Evolutionary conservation across 2,113 vertebrate species (phyloP), one percentile per base, ranked within the genome.

Genomic region (Echinops telfairi): DNA sequence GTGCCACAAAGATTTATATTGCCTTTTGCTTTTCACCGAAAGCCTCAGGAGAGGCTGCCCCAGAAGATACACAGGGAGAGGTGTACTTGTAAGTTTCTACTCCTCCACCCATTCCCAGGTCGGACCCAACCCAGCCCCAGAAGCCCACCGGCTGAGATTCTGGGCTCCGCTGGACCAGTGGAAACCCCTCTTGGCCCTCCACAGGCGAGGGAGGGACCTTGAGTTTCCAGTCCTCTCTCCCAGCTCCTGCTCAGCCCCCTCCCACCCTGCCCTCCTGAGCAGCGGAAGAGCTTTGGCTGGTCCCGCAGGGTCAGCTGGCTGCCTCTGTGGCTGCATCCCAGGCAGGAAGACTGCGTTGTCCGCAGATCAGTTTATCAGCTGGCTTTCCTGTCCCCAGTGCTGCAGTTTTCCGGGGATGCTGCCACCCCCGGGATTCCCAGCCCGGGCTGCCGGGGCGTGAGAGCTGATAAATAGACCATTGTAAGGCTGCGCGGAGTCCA

Each of bases 381-480:
- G 97, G 97, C 97, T 98, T 98, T 97, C 98, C 98, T 97, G 97
- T 95, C 98, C 97, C 97, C 82, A 98, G 97, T 96, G 95, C 94
- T 87, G 95, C 89, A 70, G 71, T 96, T 97, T 98, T 98, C 98
- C 98, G 96, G 94, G 97, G 95, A 97, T 79, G 2, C 97, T 97
- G 98, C 98, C 98, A 97, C 98, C 98, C 98, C 98, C 97, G 97
- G 96, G 98, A 97, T 98, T 98, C 98, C 98, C 98, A 98, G 96
- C 89, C 82, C 0, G 1, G 79, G 86, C 88, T 83, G 95, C 85
- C 2, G n/a, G 92, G 89, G 90, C 82, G 82, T 95, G 95, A 94
- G 97, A 97, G 98, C 97, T 87, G 96, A 98, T 98, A 98, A 98
- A 98, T 95, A 97, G 97, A 94, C 96, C 96, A 96, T 98, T 98